phyloP scores from a whole-genome alignment of 2,113 vertebrate species.

The Mesembrinibis cayennensis region DNA sequence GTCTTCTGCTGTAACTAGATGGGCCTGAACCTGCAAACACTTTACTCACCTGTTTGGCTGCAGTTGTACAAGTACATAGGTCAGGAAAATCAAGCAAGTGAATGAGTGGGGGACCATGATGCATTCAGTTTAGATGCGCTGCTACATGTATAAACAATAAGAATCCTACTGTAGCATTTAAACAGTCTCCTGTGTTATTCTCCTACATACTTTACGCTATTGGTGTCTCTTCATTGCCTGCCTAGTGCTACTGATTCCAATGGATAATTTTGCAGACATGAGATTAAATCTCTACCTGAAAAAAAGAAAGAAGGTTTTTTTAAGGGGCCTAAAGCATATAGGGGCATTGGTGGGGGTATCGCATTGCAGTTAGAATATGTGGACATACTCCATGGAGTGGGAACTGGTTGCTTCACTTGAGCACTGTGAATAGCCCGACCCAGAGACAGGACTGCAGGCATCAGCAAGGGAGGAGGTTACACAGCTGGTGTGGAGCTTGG shows the following conservation, averaged over 20 bases:
- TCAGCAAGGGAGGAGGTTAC: background rate
- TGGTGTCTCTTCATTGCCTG: background rate
- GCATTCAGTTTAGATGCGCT: background rate
- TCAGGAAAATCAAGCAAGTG: background rate
- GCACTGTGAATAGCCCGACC: fast-evolving
- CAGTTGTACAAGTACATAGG: background rate
- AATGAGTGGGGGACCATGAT: background rate
- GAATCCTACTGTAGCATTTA: background rate
- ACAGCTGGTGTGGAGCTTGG: fast-evolving
- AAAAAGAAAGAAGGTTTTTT: background rate
- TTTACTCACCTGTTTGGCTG: background rate
- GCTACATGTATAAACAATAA: background rate
- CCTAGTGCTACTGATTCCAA: background rate
- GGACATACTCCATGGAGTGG: background rate
- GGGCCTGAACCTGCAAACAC: background rate
- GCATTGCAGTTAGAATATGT: background rate
- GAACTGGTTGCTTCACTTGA: background rate
- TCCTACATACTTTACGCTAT: background rate
- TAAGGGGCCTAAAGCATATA: background rate
- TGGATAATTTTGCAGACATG: background rate
- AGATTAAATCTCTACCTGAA: background rate
- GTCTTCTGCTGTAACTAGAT: background rate
- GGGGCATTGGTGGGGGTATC: background rate
- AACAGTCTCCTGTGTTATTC: background rate
- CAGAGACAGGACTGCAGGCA: background rate